A percentile compares a stretch with the other conserved stretches of the same genome.
phyloP scores from a whole-genome alignment of 2,113 vertebrate genomes.

The Corythoichthys intestinalis region DNA sequence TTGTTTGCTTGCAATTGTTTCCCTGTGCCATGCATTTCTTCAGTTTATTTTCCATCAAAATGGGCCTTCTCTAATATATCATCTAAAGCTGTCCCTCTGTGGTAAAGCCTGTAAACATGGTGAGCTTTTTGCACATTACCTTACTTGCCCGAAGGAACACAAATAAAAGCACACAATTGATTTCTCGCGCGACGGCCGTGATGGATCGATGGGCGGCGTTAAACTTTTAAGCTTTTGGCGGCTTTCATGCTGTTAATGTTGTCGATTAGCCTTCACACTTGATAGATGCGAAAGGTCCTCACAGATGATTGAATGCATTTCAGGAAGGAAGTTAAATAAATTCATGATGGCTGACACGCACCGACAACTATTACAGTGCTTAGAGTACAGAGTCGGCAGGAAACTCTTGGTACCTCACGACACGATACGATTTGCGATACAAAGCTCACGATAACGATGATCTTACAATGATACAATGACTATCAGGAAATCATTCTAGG shows the following conservation, averaged over 20 bases:
- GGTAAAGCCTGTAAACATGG: background rate
- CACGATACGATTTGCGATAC: too few species aligned
- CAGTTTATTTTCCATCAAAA: background rate
- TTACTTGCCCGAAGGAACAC: background rate
- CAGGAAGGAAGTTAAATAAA: background rate
- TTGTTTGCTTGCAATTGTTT: background rate
- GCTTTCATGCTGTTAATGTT: background rate
- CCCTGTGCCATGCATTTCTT: background rate
- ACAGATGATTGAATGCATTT: background rate
- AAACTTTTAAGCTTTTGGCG: background rate
- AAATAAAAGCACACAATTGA: background rate
- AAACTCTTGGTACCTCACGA: too few species aligned
- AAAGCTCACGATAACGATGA: too few species aligned
- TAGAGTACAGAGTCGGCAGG: background rate
- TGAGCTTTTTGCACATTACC: background rate
- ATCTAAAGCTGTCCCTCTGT: background rate
- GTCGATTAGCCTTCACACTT: conserved; percentile 3
- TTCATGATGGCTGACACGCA: background rate
- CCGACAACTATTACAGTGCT: background rate
- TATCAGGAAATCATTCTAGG: too few species aligned
- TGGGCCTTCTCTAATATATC: background rate
- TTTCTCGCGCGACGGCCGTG: background rate
- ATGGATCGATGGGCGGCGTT: background rate
- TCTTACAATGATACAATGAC: too few species aligned
- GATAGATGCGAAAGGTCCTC: background rate